A percentile compares a stretch with the other conserved stretches of the same genome.
These are phyloP conservation scores for Neomonachus schauinslandi DNA, from an alignment of 2,113 vertebrate genomes.

Conservation along the genomic window DNA sequence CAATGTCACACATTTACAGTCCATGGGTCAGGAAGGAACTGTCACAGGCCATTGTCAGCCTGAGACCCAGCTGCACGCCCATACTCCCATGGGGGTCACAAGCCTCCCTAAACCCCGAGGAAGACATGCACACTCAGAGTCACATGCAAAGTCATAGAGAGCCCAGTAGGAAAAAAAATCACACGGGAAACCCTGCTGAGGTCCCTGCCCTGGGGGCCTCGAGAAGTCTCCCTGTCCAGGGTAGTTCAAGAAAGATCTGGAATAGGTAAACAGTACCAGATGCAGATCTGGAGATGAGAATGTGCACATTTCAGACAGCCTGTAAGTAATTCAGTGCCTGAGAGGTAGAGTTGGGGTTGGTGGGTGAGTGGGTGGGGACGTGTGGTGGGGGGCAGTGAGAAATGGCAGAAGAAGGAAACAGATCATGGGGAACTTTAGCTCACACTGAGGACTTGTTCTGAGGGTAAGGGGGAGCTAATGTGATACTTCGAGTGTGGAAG, in stretches of 20 bases:
- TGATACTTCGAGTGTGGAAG: neutral
- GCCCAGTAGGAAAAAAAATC: fast-evolving
- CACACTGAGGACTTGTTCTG: neutral
- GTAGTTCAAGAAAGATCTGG: neutral
- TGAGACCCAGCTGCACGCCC: neutral
- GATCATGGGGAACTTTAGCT: fast-evolving
- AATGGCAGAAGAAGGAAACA: neutral
- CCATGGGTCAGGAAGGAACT: neutral
- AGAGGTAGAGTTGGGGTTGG: no score
- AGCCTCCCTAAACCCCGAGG: neutral
- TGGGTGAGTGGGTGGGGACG: fast-evolving
- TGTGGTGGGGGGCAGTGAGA: fast-evolving
- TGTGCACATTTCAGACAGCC: neutral
- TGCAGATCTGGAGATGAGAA: neutral
- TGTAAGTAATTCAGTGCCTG: neutral
- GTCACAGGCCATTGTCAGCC: neutral
- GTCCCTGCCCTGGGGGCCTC: neutral
- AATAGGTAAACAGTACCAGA: neutral
- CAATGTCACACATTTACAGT: neutral
- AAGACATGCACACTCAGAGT: neutral
- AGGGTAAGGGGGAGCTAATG: no score
- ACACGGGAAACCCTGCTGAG: neutral
- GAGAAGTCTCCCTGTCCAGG: neutral
- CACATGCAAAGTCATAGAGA: neutral
- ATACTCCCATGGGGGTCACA: fast-evolving